These are phyloP conservation scores for Phalacrocorax carbo DNA, from an alignment of 2,113 vertebrate genomes.

Conservation along the genomic window DNA sequence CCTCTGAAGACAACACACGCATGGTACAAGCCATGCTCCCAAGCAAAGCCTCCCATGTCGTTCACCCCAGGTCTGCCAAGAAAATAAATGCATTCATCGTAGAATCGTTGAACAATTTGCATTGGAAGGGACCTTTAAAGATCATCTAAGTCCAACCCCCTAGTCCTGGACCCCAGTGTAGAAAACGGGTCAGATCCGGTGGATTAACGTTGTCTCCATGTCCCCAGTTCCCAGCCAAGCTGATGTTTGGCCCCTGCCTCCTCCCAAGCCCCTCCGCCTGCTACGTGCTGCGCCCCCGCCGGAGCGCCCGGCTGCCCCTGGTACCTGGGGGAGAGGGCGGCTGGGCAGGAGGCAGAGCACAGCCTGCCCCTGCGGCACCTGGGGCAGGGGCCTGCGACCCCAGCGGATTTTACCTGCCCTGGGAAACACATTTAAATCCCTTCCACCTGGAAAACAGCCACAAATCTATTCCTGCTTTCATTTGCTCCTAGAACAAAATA, in stretches of 20 bases:
- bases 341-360: not conserved
- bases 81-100: not conserved
- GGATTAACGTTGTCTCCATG: not conserved
- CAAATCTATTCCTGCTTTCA: not conserved
- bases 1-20: not conserved
- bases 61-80: not conserved
- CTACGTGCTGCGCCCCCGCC: not conserved
- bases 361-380: not conserved
- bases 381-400: not conserved
- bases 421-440: not conserved
- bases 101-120: not conserved
- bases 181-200: not conserved
- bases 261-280: not conserved
- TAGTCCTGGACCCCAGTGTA: not conserved
- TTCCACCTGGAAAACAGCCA: not conserved
- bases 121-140: not conserved
- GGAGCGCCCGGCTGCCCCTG: fast-evolving
- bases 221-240: not conserved
- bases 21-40: not conserved
- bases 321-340: not conserved
- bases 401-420: not conserved
- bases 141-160: not conserved
- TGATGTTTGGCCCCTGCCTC: not conserved
- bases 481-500: not conserved
- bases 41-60: not conserved